These are phyloP conservation scores for Lypha dubia DNA, from an alignment of 2,888 invertebrate species.

Conservation along the genomic window DNA sequence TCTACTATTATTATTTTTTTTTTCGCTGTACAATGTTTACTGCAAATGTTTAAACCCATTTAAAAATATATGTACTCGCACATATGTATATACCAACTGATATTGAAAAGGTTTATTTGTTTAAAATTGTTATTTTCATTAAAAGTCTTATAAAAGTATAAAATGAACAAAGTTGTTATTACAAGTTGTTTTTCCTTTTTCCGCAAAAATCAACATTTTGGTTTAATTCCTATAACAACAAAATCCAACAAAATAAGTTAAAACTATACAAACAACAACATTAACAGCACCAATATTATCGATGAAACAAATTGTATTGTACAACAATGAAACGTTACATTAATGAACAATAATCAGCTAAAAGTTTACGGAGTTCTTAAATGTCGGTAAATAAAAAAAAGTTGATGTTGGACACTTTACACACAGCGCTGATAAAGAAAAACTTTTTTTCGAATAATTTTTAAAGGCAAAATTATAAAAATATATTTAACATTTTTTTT, in stretches of 20 bases:
- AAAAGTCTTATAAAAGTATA: slow-evolving; percentile 25
- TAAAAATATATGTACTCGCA: too few species aligned
- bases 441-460: not conserved
- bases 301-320: slow-evolving; percentile 74
- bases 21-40: not conserved
- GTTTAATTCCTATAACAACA: slow-evolving; percentile 71
- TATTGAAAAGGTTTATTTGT: slow-evolving; percentile 45
- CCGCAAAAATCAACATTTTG: slow-evolving; percentile 74
- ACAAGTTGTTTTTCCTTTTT: slow-evolving; percentile 56
- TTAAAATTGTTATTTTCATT: slow-evolving; percentile 57
- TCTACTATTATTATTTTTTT: not conserved
- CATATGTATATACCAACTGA: too few species aligned
- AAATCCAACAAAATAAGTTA: slow-evolving; percentile 48
- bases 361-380: slow-evolving; percentile 54
- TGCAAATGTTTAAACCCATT: slow-evolving; percentile 23
- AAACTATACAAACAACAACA: slow-evolving; percentile 25
- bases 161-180: slow-evolving; percentile 27
- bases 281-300: slow-evolving; percentile 68
- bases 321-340: slow-evolving; percentile 69
- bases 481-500: not conserved
- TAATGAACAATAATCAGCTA: slow-evolving; percentile 70
- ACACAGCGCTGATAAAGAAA: not conserved
- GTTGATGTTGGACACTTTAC: slow-evolving; percentile 9
- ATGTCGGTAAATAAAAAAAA: slow-evolving; percentile 18
- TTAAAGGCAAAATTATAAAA: slow-evolving; percentile 8